Evolutionary conservation across 2,113 vertebrate genomes (phyloP).

Genomic region (Sciurus niger): DNA sequence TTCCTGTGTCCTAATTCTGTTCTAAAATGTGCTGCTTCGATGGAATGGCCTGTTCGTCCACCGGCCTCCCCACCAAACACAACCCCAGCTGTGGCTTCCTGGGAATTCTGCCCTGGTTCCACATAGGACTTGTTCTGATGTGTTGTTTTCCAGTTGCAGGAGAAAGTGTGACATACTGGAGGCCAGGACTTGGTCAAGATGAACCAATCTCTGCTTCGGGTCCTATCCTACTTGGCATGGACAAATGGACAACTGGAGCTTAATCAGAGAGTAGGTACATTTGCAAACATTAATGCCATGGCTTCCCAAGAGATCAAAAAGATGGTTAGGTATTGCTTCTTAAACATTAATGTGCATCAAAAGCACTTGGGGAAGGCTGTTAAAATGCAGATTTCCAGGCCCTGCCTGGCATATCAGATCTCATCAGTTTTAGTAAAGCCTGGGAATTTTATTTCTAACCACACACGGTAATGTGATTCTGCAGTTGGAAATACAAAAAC

Average conservation of each 20-base stretch:
- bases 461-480: background rate
- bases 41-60: background rate
- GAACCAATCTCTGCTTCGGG: background rate
- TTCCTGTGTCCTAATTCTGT: slow-evolving; percentile 68
- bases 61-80: no score
- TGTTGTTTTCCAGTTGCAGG: background rate
- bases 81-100: background rate
- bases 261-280: background rate
- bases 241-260: background rate
- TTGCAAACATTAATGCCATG: background rate
- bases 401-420: background rate
- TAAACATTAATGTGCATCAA: background rate
- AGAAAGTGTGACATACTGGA: background rate
- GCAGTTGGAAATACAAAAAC: background rate
- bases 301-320: background rate
- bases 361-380: background rate
- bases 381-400: slow-evolving; percentile 18
- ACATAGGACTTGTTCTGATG: background rate
- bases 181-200: background rate
- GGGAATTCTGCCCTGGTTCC: background rate
- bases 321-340: background rate
- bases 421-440: background rate
- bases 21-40: background rate
- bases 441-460: slow-evolving; percentile 38
- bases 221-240: background rate